Evolutionary conservation across 2,113 vertebrate species (phyloP).

Genomic region (Ascaphus truei): DNA sequence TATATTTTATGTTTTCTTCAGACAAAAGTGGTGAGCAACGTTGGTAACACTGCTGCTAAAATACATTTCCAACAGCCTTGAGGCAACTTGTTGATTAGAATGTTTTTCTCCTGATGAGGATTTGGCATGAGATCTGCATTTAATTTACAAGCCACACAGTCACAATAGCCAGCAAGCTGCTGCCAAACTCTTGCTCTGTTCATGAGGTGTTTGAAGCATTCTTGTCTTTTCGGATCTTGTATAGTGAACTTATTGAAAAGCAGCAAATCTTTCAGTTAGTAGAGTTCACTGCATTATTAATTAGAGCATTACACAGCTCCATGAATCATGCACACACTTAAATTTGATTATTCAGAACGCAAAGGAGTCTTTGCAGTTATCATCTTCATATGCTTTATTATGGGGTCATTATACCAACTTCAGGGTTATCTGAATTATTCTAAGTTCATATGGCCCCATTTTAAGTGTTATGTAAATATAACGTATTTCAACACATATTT

Average conservation of each 20-base stretch:
- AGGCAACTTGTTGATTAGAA: too few relatives aligned
- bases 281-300: slow-evolving; percentile 56
- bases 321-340: slow-evolving; percentile 20
- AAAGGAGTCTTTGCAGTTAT: not conserved
- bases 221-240: slow-evolving; percentile 62
- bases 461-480: too few relatives aligned
- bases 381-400: not conserved
- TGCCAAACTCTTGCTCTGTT: slow-evolving; percentile 61
- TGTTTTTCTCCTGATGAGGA: slow-evolving; percentile 61
- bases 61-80: not conserved
- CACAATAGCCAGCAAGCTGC: slow-evolving; percentile 60
- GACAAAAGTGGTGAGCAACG: too few relatives aligned
- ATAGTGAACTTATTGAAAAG: slow-evolving; percentile 60
- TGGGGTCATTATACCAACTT: too few relatives aligned
- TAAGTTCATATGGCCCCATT: too few relatives aligned
- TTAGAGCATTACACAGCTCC: slow-evolving; percentile 45
- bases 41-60: not conserved
- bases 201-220: slow-evolving; percentile 60
- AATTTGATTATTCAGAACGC: not conserved
- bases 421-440: too few relatives aligned
- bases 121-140: slow-evolving; percentile 60
- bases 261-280: slow-evolving; percentile 56
- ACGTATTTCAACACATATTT: too few relatives aligned
- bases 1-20: not conserved
- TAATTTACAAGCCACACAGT: slow-evolving; percentile 70